Base-by-base conservation (phyloP, 1,140 invertebrate genomes). In the Berghia stephanieae region DNA sequence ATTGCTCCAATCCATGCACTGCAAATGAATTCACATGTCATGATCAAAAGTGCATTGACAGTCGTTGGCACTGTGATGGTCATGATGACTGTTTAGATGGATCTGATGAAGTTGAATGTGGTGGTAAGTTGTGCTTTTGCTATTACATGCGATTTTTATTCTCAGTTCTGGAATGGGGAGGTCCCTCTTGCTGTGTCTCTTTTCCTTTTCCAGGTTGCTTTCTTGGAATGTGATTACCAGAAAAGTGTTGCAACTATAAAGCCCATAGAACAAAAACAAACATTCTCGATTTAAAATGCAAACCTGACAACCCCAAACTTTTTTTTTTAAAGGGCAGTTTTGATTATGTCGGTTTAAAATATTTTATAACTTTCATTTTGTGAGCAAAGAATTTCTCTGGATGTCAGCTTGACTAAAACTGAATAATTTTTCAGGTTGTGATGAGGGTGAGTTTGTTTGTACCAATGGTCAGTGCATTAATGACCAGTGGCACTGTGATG, bases 401-500 rank as follows among this genome's bases (percentile, higher is more conserved):
- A n/a, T n/a, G n/a, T n/a, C n/a, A n/a, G n/a, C n/a, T n/a, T n/a
- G n/a, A n/a, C n/a, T n/a, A n/a, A n/a, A n/a, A n/a, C n/a, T n/a
- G n/a, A n/a, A n/a, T n/a, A n/a, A n/a, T n/a, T n/a, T n/a, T n/a
- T n/a, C n/a, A n/a, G n/a, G 86, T 80, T 77, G 57, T 57, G 57
- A 55, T n/a, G 78, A 83, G 16, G 49, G 44, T 18, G 70, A 73
- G 49, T 78, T 76, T 60, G 87, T 86, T 69, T 69, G 57, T 2
- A 16, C 36, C 10, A 84, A 86, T 86, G 93, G 93, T 68, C 93
- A 94, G 79, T 99, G 98, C 88, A 92, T 99, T 5, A 92, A 94
- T 27, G 98, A 97, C 86, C 93, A 95, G 6, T 99, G 97, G 96
- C 89, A 93, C 34, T 99, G 98, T 88, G 98, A 95, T 88, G 92